phyloP scores from a whole-genome alignment of 2,113 vertebrate genomes.

The Leucopternis melanops region DNA sequence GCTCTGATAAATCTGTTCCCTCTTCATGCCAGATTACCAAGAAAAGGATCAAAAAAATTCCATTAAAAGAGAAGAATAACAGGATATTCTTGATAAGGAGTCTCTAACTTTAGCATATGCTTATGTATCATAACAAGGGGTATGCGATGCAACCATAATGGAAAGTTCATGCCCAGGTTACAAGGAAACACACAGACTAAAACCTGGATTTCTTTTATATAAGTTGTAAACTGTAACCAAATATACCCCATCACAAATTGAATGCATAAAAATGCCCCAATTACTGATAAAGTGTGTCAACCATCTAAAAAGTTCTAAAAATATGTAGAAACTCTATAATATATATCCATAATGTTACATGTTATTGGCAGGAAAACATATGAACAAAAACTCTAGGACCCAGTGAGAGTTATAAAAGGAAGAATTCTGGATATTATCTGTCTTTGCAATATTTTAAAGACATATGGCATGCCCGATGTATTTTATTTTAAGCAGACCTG shows the following conservation, averaged over 20 bases:
- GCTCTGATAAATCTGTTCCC: neutral
- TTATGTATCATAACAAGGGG: neutral
- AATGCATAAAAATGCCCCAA: neutral
- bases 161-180: neutral
- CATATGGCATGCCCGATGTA: neutral
- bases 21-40: neutral
- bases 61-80: neutral
- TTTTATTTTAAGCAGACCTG: neutral
- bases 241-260: neutral
- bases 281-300: neutral
- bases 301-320: neutral
- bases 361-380: neutral
- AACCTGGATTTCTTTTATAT: neutral
- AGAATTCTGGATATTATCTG: neutral
- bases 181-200: neutral
- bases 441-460: neutral
- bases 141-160: neutral
- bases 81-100: neutral
- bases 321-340: neutral
- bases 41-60: neutral
- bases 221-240: neutral
- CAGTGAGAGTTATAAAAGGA: neutral
- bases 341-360: neutral
- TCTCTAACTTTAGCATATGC: neutral
- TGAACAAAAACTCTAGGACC: neutral